Percentiles rank a stretch among this genome's conserved stretches.
Evolutionary conservation across 2,113 vertebrate species (phyloP).

Genomic region (Stictonetta naevosa): DNA sequence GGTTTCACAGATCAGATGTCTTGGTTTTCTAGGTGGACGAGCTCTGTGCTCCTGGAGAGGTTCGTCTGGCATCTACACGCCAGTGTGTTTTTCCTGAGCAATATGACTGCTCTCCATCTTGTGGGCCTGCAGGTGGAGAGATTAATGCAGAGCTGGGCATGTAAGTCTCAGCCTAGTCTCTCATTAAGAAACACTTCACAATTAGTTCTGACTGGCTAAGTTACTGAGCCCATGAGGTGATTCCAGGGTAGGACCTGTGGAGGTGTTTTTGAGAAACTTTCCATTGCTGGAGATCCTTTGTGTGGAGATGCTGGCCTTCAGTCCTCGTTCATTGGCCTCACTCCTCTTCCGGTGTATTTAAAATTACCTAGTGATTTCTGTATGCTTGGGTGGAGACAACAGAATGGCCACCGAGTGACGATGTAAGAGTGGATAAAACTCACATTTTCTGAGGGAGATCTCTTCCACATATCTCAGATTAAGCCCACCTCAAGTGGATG

Average conservation of each 20-base stretch:
- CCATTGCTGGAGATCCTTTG: neutral
- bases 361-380: neutral
- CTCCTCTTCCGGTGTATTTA: neutral
- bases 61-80: slow-evolving; percentile 84
- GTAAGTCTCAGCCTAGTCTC: slow-evolving; percentile 72
- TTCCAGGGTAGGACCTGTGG: neutral
- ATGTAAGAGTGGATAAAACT: neutral
- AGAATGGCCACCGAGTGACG: neutral
- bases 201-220: neutral
- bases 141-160: slow-evolving; percentile 87
- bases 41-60: slow-evolving; percentile 80
- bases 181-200: neutral
- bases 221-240: accelerated
- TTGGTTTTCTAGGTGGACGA: slow-evolving; percentile 77
- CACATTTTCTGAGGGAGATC: accelerated
- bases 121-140: slow-evolving; percentile 79
- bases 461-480: neutral
- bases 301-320: neutral
- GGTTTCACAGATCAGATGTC: neutral
- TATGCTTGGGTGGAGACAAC: neutral
- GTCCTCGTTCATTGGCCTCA: neutral
- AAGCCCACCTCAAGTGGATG: neutral
- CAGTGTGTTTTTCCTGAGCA: slow-evolving; percentile 77
- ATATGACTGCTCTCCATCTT: slow-evolving; percentile 82
- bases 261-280: neutral